Evolutionary conservation across 2,888 invertebrate genomes (phyloP), one percentile per base, ranked within the genome.

Genomic region (Beris morrisii): DNA sequence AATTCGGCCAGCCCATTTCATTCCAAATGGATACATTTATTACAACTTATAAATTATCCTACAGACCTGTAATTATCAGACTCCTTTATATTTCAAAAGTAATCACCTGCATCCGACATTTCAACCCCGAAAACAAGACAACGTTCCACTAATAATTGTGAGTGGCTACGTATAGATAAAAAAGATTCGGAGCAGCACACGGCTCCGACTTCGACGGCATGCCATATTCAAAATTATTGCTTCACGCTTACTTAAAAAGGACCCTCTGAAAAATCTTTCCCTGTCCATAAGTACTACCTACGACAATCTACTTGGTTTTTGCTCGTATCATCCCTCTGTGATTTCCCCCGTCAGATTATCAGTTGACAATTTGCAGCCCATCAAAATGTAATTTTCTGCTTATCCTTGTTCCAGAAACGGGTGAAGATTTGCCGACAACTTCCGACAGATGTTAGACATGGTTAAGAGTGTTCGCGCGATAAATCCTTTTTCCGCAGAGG

Each of bases 281-380:
- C 38, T 3, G 38, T 38, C 38, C 38, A 9, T 38, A 38, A 48
- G 15, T 15, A 15, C 48, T 48, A 48, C 22, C 13, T 48, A 48
- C 13, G 13, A 48, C 5, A 5, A 22, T 48, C 13, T 12, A 45
- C 12, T 12, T 12, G 12, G 48, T 15, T 13, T 48, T 48, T 48
- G 7, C 22, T 48, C 13, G 22, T 3, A 15, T 22, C 13, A 48
- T 48, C 22, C 48, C 48, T 48, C 9, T 5, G 38, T 9, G 38
- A 38, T 38, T 45, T 1, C 48, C 48, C 48, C 48, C 15, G 46
- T 55, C 65, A 56, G 30, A 72, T 71, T 71, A 72, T 71, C 72
- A 69, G 70, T 71, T 71, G 72, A 73, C 71, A 73, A 73, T 73
- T 73, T 73, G 73, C 72, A 72, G 73, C 71, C 70, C 71, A 73